Conservation (phyloP, 2,113 vertebrate species). For the Sander vitreus region DNA sequence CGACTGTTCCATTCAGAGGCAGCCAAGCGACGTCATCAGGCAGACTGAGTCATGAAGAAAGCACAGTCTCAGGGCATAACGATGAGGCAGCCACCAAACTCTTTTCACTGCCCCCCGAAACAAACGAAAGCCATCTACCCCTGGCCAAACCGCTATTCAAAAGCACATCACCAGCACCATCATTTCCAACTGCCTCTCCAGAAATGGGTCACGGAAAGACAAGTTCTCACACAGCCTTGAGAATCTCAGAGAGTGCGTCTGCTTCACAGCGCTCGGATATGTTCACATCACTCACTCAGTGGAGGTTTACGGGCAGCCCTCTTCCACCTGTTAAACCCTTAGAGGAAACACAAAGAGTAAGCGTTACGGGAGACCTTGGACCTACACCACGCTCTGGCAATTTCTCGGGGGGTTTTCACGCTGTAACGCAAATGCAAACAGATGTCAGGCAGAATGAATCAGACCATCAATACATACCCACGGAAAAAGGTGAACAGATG, state of each 20-base stretch:
- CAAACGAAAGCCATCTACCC: constrained; percentile 11
- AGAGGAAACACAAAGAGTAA: constrained; percentile 31
- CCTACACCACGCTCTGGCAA: constrained; percentile 28
- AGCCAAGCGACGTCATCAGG: constrained; percentile 69
- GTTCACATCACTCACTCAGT: constrained; percentile 31
- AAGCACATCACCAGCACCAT: constrained; percentile 38
- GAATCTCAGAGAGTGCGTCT: background rate
- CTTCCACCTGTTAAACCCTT: constrained; percentile 40
- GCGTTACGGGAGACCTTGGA: background rate
- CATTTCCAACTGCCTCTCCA: constrained; percentile 48
- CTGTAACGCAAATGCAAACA: constrained; percentile 18
- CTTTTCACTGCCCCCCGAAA: constrained; percentile 24
- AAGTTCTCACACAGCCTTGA: constrained; percentile 16
- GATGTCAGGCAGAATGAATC: constrained; percentile 30
- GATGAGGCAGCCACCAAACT: constrained; percentile 24
- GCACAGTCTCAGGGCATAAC: constrained; percentile 48
- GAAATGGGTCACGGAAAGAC: constrained; percentile 22
- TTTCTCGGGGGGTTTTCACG: constrained; percentile 7
- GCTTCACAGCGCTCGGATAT: background rate
- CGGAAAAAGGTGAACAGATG: constrained; percentile 1
- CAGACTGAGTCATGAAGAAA: constrained; percentile 66
- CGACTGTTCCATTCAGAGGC: constrained; percentile 60
- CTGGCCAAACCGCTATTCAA: constrained; percentile 28
- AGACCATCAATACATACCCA: constrained; percentile 17
- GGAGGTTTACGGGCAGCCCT: constrained; percentile 38